phyloP scores from a whole-genome alignment of 2,797 vertebrate genomes.

The Hybognathus amarus region DNA sequence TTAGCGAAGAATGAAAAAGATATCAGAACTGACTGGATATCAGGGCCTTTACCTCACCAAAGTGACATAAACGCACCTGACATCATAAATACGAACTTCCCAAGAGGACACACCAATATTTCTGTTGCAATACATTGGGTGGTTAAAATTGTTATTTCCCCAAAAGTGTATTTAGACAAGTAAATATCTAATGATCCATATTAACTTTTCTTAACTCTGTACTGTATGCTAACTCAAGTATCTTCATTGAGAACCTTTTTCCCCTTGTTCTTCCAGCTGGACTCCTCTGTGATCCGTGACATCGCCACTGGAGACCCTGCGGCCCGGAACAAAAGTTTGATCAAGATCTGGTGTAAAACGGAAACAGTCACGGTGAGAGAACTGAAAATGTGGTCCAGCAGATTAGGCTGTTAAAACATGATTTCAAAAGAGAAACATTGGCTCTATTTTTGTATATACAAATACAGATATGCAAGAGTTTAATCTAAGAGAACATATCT shows the following conservation, averaged over 20 bases:
- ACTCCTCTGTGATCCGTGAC: slow-evolving; percentile 86
- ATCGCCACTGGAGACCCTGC: slow-evolving; percentile 81
- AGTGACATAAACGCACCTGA: not conserved
- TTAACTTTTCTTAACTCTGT: not conserved
- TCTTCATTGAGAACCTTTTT: not conserved
- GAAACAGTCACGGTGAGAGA: slow-evolving; percentile 77
- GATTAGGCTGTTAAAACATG: not conserved
- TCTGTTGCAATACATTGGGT: not conserved
- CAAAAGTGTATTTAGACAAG: no score
- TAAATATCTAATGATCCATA: not conserved
- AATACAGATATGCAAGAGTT: not conserved
- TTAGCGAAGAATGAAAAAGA: not conserved
- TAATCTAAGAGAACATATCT: not conserved
- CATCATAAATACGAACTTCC: not conserved
- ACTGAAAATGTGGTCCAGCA: not conserved
- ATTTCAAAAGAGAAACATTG: not conserved
- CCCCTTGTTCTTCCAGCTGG: slow-evolving; percentile 78
- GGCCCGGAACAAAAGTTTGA: slow-evolving; percentile 88
- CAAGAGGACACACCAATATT: not conserved
- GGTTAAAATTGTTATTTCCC: not conserved
- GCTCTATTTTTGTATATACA: not conserved
- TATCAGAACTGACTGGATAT: not conserved
- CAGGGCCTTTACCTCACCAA: not conserved
- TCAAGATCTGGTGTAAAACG: slow-evolving; percentile 89
- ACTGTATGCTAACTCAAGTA: not conserved